Evolutionary conservation across 2,797 vertebrate species (phyloP).

Genomic region (Crenichthys baileyi): DNA sequence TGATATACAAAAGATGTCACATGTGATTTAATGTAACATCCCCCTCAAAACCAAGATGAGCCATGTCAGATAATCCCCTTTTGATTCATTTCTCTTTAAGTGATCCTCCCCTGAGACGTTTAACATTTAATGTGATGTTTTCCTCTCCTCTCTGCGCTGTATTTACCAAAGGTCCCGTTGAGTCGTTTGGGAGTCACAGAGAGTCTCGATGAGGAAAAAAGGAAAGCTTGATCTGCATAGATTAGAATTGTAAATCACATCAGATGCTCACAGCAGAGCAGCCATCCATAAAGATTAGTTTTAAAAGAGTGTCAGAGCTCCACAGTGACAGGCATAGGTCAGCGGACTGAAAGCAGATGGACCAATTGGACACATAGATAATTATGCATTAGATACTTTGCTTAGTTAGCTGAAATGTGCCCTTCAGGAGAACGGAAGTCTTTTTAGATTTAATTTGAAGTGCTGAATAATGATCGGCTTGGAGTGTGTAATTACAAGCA

Average conservation of each 20-base stretch:
- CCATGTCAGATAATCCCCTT: conserved; percentile 19
- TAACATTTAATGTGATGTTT: conserved; percentile 18
- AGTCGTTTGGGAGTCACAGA: conserved; percentile 39
- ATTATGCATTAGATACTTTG: conserved; percentile 62
- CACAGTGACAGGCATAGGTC: conserved; percentile 49
- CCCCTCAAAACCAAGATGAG: conserved; percentile 17
- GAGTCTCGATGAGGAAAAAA: conserved; percentile 44
- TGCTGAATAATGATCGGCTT: conserved; percentile 23
- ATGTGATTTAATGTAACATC: conserved; percentile 4
- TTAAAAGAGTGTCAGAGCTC: conserved; percentile 54
- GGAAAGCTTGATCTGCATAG: conserved; percentile 61
- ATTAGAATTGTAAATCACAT: conserved; percentile 76
- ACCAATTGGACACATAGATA: conserved; percentile 34
- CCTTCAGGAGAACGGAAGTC: conserved; percentile 45
- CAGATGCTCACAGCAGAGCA: conserved; percentile 52
- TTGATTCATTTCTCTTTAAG: conserved; percentile 16
- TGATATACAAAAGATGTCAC: not conserved
- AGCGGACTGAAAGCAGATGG: conserved; percentile 61
- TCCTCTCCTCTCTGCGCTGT: conserved; percentile 16
- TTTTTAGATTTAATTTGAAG: conserved; percentile 41
- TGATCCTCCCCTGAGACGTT: conserved; percentile 11
- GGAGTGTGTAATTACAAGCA: conserved; percentile 28
- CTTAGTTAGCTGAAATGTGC: conserved; percentile 44
- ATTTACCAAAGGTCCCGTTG: conserved; percentile 40
- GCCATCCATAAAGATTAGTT: conserved; percentile 78